Evolutionary conservation across 2,888 invertebrate genomes (phyloP).

Genomic region (Rutpela maculata): DNA sequence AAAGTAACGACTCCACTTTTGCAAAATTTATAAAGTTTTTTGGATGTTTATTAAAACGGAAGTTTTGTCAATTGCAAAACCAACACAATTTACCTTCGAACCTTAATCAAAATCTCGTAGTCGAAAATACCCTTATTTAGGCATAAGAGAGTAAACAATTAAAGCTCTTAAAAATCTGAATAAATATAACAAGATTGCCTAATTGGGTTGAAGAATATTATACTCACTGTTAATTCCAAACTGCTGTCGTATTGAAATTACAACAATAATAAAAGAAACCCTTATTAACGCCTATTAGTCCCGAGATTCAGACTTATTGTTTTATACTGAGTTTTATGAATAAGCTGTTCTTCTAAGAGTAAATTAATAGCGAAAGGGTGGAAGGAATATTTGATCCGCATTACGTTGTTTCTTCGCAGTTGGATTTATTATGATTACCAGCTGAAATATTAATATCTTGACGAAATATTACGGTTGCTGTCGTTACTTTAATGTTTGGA

Average conservation of each 20-base stretch:
- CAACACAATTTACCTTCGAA: no score
- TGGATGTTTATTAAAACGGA: no score
- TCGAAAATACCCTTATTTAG: no score
- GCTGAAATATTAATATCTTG: constrained; percentile 39
- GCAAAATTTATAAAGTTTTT: no score
- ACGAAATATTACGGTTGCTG: constrained; percentile 39
- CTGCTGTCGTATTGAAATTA: not conserved
- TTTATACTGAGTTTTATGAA: constrained; percentile 31
- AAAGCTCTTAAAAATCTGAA: no score
- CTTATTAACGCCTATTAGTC: constrained; percentile 45
- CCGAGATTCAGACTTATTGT: constrained; percentile 43
- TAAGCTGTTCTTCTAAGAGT: constrained; percentile 16
- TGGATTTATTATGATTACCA: constrained; percentile 47
- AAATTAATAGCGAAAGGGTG: constrained; percentile 31
- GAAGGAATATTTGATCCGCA: constrained; percentile 39
- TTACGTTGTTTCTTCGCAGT: constrained; percentile 41
- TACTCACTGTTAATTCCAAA: not conserved
- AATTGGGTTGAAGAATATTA: not conserved
- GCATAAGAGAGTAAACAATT: no score
- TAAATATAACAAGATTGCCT: not conserved
- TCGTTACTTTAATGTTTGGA: constrained; percentile 36
- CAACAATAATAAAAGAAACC: constrained; percentile 38
- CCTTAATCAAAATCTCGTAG: no score
- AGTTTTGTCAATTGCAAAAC: no score
- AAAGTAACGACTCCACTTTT: no score